Evolutionary conservation across 1,140 invertebrate species (phyloP).

Genomic region (Archegozetes longisetosus): DNA sequence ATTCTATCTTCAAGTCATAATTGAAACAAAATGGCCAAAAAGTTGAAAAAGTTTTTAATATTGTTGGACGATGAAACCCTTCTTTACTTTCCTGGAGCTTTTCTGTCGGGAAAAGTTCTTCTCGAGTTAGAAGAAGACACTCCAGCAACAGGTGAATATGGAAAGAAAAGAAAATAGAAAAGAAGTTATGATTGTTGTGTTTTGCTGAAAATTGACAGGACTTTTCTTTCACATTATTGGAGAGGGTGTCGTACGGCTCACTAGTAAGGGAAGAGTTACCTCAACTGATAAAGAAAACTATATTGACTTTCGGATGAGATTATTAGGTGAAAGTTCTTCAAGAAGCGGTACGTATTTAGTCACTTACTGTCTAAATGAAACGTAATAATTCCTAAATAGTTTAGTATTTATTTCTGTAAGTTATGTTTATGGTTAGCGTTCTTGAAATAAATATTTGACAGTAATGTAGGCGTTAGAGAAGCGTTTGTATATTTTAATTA

Average conservation of each 20-base stretch:
- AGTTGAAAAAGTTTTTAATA: constrained; percentile 79
- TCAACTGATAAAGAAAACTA: constrained; percentile 77
- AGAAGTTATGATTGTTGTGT: neutral
- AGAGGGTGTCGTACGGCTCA: constrained; percentile 68
- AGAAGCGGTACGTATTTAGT: constrained; percentile 12
- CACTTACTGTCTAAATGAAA: no score
- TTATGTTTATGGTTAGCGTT: neutral
- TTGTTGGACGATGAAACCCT: constrained; percentile 83
- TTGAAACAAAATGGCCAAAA: constrained; percentile 31
- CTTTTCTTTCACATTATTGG: constrained; percentile 85
- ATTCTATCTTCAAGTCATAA: no score
- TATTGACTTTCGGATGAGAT: constrained; percentile 82
- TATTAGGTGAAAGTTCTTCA: constrained; percentile 51
- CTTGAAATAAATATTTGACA: no score
- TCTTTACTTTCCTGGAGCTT: constrained; percentile 74
- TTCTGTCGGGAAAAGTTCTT: constrained; percentile 72
- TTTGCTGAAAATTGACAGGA: constrained; percentile 36
- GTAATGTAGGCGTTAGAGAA: no score
- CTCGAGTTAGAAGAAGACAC: constrained; percentile 85
- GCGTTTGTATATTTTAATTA: no score
- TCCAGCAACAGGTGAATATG: constrained; percentile 53
- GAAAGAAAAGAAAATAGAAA: neutral
- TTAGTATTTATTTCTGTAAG: neutral
- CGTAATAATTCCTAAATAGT: neutral
- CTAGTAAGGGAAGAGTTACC: constrained; percentile 57